Base-by-base conservation (phyloP, 2,113 vertebrate species). In the Scartelaos histophorus region DNA sequence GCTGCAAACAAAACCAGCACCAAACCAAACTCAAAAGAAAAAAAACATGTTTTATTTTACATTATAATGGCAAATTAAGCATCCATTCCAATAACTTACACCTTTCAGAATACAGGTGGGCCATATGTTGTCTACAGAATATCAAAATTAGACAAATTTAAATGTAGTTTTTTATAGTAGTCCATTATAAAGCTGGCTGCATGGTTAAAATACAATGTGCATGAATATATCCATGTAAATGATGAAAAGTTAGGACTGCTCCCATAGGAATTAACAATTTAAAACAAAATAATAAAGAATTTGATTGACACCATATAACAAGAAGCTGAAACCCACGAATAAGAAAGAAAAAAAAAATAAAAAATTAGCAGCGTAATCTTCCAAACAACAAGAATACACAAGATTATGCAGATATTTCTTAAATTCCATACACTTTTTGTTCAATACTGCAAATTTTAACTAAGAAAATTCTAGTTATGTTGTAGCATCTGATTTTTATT, bases 1-100 rank as follows among this genome's bases (percentile, higher is more conserved):
- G 61, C 19, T 9, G 16, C 60, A 9, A 3, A 56, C 21, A 25
- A 25, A 25, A 25, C 13, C 22, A 2, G 13, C 22, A 22, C 22
- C 4, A 22, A 57, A 21, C n/a, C 53, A 10, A 56, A 57, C 56
- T 24, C 56, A 13, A 25, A 24, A 15, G n/a, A n/a, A 12, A 58
- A 13, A 58, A 58, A 83, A 87, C 75, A 74, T 65, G 53, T 86
- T 85, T 85, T 62, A 80, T 85, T 74, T 73, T 43, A 74, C 67
- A 60, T 58, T 79, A 85, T 74, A 71, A 67, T 71, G 64, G 71
- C 67, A 76, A 73, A 57, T 35, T 38, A 67, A 61, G 70, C 47
- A 67, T 68, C 35, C 22, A 66, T 68, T 54, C 4, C 45, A 47
- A 65, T 75, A 47, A 66, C 15, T 45, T 34, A 57, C 79, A 67